phyloP scores from a whole-genome alignment of 1,140 invertebrate genomes.

The Piezodorus guildinii region DNA sequence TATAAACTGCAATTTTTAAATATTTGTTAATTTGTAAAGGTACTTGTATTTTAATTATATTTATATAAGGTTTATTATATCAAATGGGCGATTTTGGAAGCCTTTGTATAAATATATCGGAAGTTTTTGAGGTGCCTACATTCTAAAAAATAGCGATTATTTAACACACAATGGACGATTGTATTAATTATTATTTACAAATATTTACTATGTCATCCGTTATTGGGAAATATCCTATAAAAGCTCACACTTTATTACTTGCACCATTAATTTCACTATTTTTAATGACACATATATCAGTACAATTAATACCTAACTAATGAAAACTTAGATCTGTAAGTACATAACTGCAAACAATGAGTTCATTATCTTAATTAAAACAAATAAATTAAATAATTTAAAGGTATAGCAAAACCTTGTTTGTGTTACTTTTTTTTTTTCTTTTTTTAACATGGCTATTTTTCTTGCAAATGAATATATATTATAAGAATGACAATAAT shows the following conservation, averaged over 20 bases:
- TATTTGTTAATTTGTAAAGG: neutral
- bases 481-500: no score
- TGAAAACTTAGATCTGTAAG: constrained; percentile 3
- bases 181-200: constrained; percentile 13
- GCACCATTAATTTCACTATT: constrained; percentile 12
- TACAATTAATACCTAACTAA: constrained; percentile 9
- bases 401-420: neutral
- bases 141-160: constrained; percentile 9
- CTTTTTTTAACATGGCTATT: no score
- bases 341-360: constrained; percentile 4
- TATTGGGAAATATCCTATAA: constrained; percentile 9
- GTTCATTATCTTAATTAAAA: no score
- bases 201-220: neutral
- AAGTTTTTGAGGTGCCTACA: constrained; percentile 12
- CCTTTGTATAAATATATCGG: constrained; percentile 17
- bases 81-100: constrained; percentile 13
- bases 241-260: constrained; percentile 8
- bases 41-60: neutral
- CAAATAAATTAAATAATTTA: neutral
- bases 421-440: no score
- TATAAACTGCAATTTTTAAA: constrained; percentile 15
- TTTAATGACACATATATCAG: constrained; percentile 12
- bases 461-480: no score
- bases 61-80: neutral
- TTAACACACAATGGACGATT: constrained; percentile 19